Evolutionary conservation across 2,113 vertebrate genomes (phyloP).

Genomic region (Mola mola): DNA sequence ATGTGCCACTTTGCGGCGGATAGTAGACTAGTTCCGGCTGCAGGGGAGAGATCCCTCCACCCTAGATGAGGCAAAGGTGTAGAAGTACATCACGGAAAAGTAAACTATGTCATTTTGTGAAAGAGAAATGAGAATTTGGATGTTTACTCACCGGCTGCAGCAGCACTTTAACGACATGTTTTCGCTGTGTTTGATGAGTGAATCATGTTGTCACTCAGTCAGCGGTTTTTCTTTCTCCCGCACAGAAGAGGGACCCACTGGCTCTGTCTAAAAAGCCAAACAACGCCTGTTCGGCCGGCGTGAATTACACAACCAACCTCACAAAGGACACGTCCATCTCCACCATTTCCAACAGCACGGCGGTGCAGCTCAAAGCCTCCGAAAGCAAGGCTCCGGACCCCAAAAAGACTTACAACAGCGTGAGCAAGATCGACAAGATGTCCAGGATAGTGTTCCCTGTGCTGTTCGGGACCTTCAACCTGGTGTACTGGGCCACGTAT

Average conservation of each 20-base stretch:
- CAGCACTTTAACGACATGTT: too few species aligned
- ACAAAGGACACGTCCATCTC: constrained; percentile 89
- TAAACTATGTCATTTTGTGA: too few species aligned
- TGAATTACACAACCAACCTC: constrained; percentile 90
- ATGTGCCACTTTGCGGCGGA: too few species aligned
- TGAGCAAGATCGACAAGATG: constrained; percentile 99
- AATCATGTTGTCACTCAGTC: background rate
- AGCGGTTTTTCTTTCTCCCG: constrained; percentile 17
- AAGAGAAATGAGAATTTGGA: too few species aligned
- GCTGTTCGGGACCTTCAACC: constrained; percentile 96
- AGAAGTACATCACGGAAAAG: too few species aligned
- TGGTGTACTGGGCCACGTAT: constrained; percentile 99
- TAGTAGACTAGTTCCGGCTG: too few species aligned
- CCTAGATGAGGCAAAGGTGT: too few species aligned
- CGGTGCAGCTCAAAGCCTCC: constrained; percentile 83
- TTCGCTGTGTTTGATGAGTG: too few species aligned
- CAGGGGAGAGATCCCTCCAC: too few species aligned
- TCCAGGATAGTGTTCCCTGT: constrained; percentile 96
- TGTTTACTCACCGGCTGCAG: too few species aligned
- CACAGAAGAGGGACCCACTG: constrained; percentile 92
- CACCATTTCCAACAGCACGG: constrained; percentile 87
- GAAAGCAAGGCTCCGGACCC: constrained; percentile 89
- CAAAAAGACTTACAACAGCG: constrained; percentile 99
- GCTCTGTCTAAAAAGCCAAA: constrained; percentile 89
- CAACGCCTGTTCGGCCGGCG: constrained; percentile 86